Conservation (phyloP, 2,888 invertebrate genomes). For the Bhutanitis thaidina region DNA sequence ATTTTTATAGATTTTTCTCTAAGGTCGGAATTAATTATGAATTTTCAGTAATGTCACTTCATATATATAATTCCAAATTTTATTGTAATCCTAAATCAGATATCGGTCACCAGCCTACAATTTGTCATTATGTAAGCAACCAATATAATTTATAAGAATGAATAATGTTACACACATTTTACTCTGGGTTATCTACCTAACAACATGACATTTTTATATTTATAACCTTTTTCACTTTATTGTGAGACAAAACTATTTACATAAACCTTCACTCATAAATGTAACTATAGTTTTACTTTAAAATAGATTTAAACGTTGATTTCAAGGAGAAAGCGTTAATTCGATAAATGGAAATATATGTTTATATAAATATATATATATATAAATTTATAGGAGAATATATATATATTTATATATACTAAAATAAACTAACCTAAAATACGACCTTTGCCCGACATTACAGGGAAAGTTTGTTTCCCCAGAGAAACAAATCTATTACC, state of each 20-base stretch:
- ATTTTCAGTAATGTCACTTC: too few relatives aligned
- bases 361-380: slow-evolving; percentile 48
- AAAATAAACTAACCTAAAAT: slow-evolving; percentile 39
- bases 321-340: slow-evolving; percentile 39
- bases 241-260: slow-evolving; percentile 67
- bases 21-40: too few relatives aligned
- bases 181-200: slow-evolving; percentile 30
- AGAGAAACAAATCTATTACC: slow-evolving; percentile 34
- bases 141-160: slow-evolving; percentile 20
- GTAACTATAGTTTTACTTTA: slow-evolving; percentile 48
- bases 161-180: slow-evolving; percentile 14
- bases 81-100: slow-evolving; percentile 17
- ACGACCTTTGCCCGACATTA: slow-evolving; percentile 35
- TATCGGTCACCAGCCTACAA: slow-evolving; percentile 15
- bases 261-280: slow-evolving; percentile 55
- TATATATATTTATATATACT: slow-evolving; percentile 29
- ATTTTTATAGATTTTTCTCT: background rate
- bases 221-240: slow-evolving; percentile 40
- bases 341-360: slow-evolving; percentile 47
- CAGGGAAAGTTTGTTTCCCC: slow-evolving; percentile 20
- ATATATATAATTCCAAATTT: background rate
- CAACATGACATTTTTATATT: slow-evolving; percentile 28
- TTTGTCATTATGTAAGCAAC: slow-evolving; percentile 17
- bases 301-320: slow-evolving; percentile 43
- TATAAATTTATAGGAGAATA: slow-evolving; percentile 30